Base-by-base conservation (phyloP, 2,113 vertebrate species). In the Albula goreensis region DNA sequence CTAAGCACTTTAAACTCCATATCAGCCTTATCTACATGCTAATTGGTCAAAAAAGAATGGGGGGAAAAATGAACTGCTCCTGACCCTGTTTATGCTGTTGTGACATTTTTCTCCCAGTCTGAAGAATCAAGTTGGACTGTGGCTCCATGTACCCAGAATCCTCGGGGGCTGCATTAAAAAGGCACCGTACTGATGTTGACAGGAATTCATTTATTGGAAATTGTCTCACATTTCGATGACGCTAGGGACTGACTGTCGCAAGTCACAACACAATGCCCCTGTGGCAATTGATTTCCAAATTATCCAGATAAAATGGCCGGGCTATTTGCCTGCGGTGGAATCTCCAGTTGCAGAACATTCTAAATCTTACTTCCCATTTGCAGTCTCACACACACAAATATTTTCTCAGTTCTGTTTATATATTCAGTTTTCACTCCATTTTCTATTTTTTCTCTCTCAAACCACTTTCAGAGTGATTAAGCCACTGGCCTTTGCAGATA, bases 161-260 rank as follows among this genome's bases (percentile, higher is more conserved):
- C 94, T 93, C 92, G 25, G 93, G 92, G 93, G 89, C 90, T 90
- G 93, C 92, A 94, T 95, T 95, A 94, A 95, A 95, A 93, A 94
- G 92, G 91, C 91, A 92, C 91, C 84, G 90, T 90, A 91, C 91
- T 93, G 90, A 93, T 94, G 93, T 94, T 95, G 95, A 94, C 93
- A 94, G 92, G 92, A 95, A 95, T 94, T 94, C 94, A 91, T 94
- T 95, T 93, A 95, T 96, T 80, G 92, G 17, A 92, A 91, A 95
- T 96, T 91, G 91, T 93, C 91, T 95, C 93, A 89, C 87, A 89
- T 95, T 96, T 94, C 94, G 90, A 92, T 93, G 89, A 91, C 92
- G 90, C 80, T 86, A 88, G 91, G 93, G 88, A 90, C 92, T 88
- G 88, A 82, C 90, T 91, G 91, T 90, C 90, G 89, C 92, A 87